Evolutionary conservation across 2,888 invertebrate genomes (phyloP), one percentile per base, ranked within the genome.

Genomic region (Argynnis bischoffii): DNA sequence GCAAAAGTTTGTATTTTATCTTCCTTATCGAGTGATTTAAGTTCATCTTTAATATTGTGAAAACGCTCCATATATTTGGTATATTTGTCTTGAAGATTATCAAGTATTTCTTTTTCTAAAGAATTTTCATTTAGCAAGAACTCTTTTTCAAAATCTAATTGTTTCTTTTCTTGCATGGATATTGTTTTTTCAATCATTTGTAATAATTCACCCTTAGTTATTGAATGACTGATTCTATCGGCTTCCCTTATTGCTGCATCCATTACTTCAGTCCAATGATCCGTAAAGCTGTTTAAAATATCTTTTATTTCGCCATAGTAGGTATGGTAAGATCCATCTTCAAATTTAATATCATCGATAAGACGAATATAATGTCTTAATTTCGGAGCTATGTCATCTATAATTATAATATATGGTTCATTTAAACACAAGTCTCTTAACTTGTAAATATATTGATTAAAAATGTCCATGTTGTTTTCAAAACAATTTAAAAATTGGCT

Each of bases 301-400:
- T 72, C 75, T 72, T 86, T 89, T 5, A 90, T 67, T 57, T 85
- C 77, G 0, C 86, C 86, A 59, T 86, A 90, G 71, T 82, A 88
- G 1, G 75, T 72, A 61, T 84, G 80, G 55, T 86, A 82, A 0
- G 66, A 69, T 3, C 78, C 81, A 69, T 85, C 84, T 60, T 75
- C 73, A n/a, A 81, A 81, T 69, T 80, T 74, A 13, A 84, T 69
- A 14, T 74, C 47, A 14, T 72, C 47, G 18, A 89, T 60, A 31
- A 78, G 71, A 15, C 63, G 70, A 1, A 90, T 70, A 57, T 81
- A 86, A 31, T 75, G 67, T 56, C 74, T 78, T 1, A 89, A 71
- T 67, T 80, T 78, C 0, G 82, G 79, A 6, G 77, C 68, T 11
- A 83, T 75, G 69, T 83, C 76, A 3, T 82, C 80, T 26, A 77